A percentile compares a stretch with the other conserved stretches of the same genome.
Conservation (phyloP, 2,888 invertebrate species). For the Autographa gamma region DNA sequence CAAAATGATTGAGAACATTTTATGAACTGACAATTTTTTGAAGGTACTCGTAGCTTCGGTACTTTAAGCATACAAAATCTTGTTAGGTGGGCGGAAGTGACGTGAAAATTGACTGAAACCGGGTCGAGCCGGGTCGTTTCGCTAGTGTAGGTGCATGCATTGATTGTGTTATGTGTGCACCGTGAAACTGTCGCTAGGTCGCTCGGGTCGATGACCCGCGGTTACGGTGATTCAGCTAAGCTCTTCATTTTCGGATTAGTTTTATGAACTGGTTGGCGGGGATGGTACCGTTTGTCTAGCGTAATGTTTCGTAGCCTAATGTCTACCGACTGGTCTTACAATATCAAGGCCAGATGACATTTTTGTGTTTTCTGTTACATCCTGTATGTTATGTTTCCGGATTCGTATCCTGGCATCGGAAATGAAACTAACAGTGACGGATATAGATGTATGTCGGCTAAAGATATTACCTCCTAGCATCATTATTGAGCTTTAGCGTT, state of each 20-base stretch:
- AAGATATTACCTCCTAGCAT: not conserved
- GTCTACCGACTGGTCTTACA: not conserved
- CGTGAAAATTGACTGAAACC: slow-evolving; percentile 43
- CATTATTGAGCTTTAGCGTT: not conserved
- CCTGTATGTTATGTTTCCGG: not conserved
- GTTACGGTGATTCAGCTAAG: slow-evolving; percentile 31
- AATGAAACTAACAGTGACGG: not conserved
- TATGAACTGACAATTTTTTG: not conserved
- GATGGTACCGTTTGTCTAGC: not conserved
- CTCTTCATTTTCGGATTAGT: slow-evolving; percentile 31
- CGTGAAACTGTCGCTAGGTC: slow-evolving; percentile 59
- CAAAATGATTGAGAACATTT: not conserved
- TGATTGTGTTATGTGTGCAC: slow-evolving; percentile 60
- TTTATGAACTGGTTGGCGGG: not conserved
- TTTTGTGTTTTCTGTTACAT: not conserved
- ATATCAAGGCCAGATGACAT: not conserved
- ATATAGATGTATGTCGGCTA: not conserved
- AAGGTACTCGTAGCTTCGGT: not conserved
- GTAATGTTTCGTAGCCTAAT: not conserved
- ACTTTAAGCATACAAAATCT: slow-evolving; percentile 28
- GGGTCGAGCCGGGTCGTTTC: slow-evolving; percentile 45
- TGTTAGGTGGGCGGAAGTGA: slow-evolving; percentile 41
- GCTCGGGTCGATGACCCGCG: slow-evolving; percentile 47
- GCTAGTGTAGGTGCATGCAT: slow-evolving; percentile 44
- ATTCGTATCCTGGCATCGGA: not conserved